phyloP scores from a whole-genome alignment of 2,797 vertebrate genomes.

The Glossophaga mutica region DNA sequence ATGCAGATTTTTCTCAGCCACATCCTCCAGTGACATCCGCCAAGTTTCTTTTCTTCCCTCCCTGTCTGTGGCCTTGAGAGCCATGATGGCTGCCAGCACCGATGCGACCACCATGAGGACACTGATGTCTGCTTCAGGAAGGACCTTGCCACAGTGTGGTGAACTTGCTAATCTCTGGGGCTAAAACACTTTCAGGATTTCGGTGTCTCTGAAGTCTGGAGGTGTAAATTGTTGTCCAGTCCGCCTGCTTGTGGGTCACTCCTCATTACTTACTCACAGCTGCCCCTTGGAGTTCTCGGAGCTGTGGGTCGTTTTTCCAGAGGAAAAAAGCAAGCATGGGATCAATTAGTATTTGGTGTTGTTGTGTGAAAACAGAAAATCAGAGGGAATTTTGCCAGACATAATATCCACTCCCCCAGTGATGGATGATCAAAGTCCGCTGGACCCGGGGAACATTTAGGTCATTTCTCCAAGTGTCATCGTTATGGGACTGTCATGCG shows the following conservation, averaged over 20 bases:
- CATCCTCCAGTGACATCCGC: not conserved
- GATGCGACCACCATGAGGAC: not conserved
- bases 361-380: conserved; percentile 48
- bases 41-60: not conserved
- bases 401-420: not conserved
- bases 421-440: not conserved
- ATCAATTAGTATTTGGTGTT: conserved; percentile 22
- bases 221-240: not conserved
- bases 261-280: not conserved
- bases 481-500: not conserved
- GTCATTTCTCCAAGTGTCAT: not conserved
- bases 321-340: conserved; percentile 18
- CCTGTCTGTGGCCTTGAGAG: not conserved
- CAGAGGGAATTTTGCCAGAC: conserved; percentile 33
- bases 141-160: not conserved
- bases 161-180: not conserved
- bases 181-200: not conserved
- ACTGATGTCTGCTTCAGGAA: not conserved
- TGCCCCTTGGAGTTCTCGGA: not conserved
- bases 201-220: not conserved
- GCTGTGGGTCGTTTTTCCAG: not conserved
- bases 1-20: not conserved
- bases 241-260: not conserved
- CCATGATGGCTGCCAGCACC: not conserved
- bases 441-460: not conserved